A percentile compares a stretch with the other conserved stretches of the same genome.
Evolutionary conservation across 2,113 vertebrate species (phyloP).

Genomic region (Atrichornis clamosus): DNA sequence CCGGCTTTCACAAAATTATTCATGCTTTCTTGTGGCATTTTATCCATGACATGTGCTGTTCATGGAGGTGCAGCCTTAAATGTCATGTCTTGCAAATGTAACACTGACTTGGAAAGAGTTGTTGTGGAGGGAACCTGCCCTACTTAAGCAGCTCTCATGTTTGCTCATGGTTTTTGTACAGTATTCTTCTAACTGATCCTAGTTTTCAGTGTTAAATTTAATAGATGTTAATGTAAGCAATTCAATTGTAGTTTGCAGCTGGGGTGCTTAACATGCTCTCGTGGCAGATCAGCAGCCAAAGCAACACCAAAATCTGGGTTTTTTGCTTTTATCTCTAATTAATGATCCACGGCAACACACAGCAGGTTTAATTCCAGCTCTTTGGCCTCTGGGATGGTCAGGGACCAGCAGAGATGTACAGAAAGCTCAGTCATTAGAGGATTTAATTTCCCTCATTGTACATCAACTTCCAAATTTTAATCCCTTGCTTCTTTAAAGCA

Average conservation of each 20-base stretch:
- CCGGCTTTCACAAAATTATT: not conserved
- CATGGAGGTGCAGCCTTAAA: slow-evolving; percentile 1
- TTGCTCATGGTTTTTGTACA: not conserved
- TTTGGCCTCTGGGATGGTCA: not conserved
- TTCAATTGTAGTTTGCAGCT: not conserved
- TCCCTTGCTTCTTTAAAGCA: not conserved
- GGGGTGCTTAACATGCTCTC: not conserved
- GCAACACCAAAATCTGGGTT: not conserved
- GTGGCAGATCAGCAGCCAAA: not conserved
- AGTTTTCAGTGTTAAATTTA: not conserved
- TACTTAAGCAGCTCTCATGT: not conserved
- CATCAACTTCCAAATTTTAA: not conserved
- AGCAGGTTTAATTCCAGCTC: not conserved
- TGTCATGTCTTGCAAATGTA: not conserved
- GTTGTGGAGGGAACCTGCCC: not conserved
- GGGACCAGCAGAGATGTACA: not conserved
- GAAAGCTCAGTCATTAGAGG: not conserved
- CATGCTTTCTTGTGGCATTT: slow-evolving; percentile 25
- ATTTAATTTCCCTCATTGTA: not conserved
- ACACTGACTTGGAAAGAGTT: not conserved
- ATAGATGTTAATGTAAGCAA: not conserved
- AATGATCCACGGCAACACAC: rapidly evolving
- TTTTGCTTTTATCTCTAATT: not conserved
- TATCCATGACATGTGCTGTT: not conserved
- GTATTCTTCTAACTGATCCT: not conserved